Base-by-base conservation (phyloP, 2,797 vertebrate species). In the Chiloscyllium punctatum region DNA sequence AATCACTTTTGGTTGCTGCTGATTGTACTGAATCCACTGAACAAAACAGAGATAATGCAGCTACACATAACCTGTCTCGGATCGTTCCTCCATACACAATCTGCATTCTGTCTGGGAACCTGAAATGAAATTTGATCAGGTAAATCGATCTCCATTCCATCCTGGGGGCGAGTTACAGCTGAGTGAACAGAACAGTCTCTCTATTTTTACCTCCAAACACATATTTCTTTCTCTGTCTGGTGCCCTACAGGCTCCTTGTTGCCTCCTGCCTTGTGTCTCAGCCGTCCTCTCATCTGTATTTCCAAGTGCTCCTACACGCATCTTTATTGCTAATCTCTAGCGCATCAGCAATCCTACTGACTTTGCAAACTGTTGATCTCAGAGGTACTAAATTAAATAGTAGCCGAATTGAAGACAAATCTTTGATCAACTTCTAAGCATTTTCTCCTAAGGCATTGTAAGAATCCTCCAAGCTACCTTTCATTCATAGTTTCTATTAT, bases 401-500 rank as follows among this genome's bases (percentile, higher is more conserved):
- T 8, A 23, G 7, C 21, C 30, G 33, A 91, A 37, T 66, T 68
- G 62, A 91, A 91, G 88, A 91, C n/a, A 33, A 91, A 68, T 91
- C 33, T 91, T 91, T 68, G 57, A 91, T 37, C 62, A n/a, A n/a
- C 53, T 90, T 91, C 57, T 91, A 37, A 91, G n/a, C 11, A 91
- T 91, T 91, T 77, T 91, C 62, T 91, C 62, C 62, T 66, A 2
- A 23, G 88, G 57, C 53, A 8, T 90, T 15, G 87, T 62, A 33
- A 15, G 0, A 27, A 53, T 48, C 7, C 8, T 87, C 8, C 9
- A 15, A 87, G 51, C 25, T 33, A 16, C 11, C 53, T 90, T 90
- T 62, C 87, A 90, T 21, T 25, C 13, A 1, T 62, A 33, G 87
- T 33, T 62, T 90, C 53, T 90, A 62, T 90, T 90, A 27, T 62